Base-by-base conservation (phyloP, 2,888 invertebrate genomes). In the Brenthis daphne region DNA sequence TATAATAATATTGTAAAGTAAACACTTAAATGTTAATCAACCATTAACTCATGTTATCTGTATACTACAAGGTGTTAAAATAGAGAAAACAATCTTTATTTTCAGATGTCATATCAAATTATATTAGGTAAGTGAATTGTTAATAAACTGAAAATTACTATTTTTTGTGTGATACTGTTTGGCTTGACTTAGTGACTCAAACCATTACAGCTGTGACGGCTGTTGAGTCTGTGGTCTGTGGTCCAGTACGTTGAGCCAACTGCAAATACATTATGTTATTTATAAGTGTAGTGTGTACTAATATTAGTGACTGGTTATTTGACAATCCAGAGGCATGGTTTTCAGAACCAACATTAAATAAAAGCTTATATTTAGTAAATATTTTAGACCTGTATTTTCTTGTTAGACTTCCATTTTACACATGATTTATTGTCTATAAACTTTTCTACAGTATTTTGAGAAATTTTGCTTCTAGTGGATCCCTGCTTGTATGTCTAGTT, bases 81-180 rank as follows among this genome's bases (percentile, higher is more conserved):
- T 50, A 55, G 68, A 65, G 65, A 65, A 57, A 64, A 65, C 65
- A 65, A 69, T 69, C 65, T 69, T 65, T 69, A 20, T 65, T 69
- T 69, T 37, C 69, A 69, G 69, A 69, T 69, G 56, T 65, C 50
- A 61, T 69, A 56, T 60, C 65, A 51, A 65, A 51, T 54, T 69
- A 65, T 60, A 56, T 57, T 69, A 69, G 65, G 69, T 69, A 69
- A 69, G 69, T 69, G 61, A 37, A 16, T 56, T 65, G 50, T 65
- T 65, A 16, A 65, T 65, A 53, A 43, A 55, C 43, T 16, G 24
- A 13, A 13, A 55, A 37, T 54, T 47, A 24, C 20, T 24, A 1
- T 16, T 43, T 43, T 58, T 58, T 43, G 47, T 48, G 58, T 58
- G 51, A 16, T 16, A 51, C 8, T n/a, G 13, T 16, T 53, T 53